These are phyloP conservation scores for Brenthis daphne DNA, from an alignment of 2,888 invertebrate genomes.

Conservation along the genomic window DNA sequence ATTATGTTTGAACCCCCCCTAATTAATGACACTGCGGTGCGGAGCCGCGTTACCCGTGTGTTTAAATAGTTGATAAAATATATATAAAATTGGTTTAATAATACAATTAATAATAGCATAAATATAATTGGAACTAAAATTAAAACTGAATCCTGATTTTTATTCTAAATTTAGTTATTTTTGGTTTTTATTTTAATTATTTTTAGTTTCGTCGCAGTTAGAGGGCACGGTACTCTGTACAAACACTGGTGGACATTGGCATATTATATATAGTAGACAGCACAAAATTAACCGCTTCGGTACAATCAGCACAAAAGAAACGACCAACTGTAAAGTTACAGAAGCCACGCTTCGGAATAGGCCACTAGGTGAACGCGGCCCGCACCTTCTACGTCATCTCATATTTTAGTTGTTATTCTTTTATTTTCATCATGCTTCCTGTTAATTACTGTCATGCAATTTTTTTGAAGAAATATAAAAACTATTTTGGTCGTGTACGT, in stretches of 20 bases:
- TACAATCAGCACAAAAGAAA: constrained; percentile 33
- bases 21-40: constrained; percentile 38
- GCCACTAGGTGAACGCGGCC: constrained; percentile 58
- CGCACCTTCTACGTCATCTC: constrained; percentile 52
- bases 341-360: constrained; percentile 36
- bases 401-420: constrained; percentile 44
- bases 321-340: constrained; percentile 31
- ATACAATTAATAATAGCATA: not conserved
- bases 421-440: constrained; percentile 67
- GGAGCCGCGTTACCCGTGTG: constrained; percentile 37
- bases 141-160: not conserved
- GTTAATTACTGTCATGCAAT: constrained; percentile 63
- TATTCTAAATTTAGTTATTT: constrained; percentile 14
- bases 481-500: constrained; percentile 81
- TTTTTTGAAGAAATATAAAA: constrained; percentile 59
- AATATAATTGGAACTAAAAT: not conserved
- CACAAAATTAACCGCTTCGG: constrained; percentile 43
- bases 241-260: constrained; percentile 43
- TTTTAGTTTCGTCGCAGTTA: constrained; percentile 28
- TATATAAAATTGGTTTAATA: not conserved
- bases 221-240: constrained; percentile 42
- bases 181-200: constrained; percentile 27
- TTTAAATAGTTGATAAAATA: not conserved
- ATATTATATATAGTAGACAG: constrained; percentile 38
- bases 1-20: constrained; percentile 24